These are phyloP conservation scores for Cephus pulcher DNA, from an alignment of 2,888 invertebrate species.

Conservation along the genomic window DNA sequence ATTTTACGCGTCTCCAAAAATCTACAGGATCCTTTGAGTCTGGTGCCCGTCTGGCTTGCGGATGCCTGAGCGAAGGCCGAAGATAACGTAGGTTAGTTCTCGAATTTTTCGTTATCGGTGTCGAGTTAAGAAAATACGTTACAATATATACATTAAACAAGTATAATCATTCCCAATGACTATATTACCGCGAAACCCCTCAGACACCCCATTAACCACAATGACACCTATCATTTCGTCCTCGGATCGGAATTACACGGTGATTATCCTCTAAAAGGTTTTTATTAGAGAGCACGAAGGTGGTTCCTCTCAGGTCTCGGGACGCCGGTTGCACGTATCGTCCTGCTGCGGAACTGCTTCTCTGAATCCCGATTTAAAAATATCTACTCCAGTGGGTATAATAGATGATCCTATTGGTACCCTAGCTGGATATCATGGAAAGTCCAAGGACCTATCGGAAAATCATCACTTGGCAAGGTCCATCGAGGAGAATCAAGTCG, in stretches of 20 bases:
- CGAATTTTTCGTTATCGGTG: too few relatives aligned
- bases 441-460: background rate
- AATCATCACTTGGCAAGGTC: constrained; percentile 23
- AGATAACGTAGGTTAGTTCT: too few relatives aligned
- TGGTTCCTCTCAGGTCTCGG: background rate
- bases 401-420: background rate
- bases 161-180: background rate
- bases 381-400: background rate
- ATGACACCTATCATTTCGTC: constrained; percentile 22
- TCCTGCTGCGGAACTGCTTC: background rate
- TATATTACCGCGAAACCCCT: constrained; percentile 12
- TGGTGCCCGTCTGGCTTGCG: too few relatives aligned
- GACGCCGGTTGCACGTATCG: background rate
- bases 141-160: background rate
- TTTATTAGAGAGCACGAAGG: constrained; percentile 13
- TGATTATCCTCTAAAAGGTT: constrained; percentile 21
- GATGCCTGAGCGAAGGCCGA: too few relatives aligned
- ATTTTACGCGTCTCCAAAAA: too few relatives aligned
- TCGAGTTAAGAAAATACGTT: too few relatives aligned
- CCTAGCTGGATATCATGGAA: background rate
- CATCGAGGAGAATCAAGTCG: background rate
- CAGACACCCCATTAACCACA: constrained; percentile 20
- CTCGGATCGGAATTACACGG: constrained; percentile 17
- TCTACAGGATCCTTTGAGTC: too few relatives aligned
- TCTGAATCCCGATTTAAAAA: background rate